Evolutionary conservation across 1,140 invertebrate genomes (phyloP).

Genomic region (Lordiphosa mommai): DNA sequence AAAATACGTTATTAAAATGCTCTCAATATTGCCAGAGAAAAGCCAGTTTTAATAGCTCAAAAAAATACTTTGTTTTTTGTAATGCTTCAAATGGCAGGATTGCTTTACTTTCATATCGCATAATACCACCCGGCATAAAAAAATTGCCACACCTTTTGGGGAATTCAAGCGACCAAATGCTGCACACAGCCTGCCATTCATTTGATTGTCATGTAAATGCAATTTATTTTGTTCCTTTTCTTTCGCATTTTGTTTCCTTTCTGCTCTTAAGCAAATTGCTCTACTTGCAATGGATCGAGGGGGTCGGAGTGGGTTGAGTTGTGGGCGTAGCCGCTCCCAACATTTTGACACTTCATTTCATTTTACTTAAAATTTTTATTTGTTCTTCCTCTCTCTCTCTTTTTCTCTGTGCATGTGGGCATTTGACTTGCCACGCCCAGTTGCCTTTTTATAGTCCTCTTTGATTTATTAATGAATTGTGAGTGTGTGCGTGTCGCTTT

Average conservation of each 20-base stretch:
- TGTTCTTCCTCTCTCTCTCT: constrained; percentile 2
- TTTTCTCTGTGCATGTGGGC: not conserved
- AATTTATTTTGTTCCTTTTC: constrained; percentile 29
- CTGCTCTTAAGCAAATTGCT: constrained; percentile 61
- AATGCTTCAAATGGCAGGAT: too few species aligned
- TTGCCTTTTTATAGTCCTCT: not conserved
- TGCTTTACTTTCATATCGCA: constrained; percentile 2
- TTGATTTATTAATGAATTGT: constrained; percentile 41
- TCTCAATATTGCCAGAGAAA: too few species aligned
- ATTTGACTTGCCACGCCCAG: not conserved
- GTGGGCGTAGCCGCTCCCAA: constrained; percentile 28
- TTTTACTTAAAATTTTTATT: constrained; percentile 41
- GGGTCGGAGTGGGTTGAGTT: constrained; percentile 17
- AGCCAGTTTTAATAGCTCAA: too few species aligned
- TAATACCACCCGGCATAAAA: constrained; percentile 30
- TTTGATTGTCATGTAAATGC: constrained; percentile 67
- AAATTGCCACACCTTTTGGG: constrained; percentile 28
- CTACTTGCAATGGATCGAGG: constrained; percentile 37
- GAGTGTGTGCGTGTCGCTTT: constrained; percentile 5
- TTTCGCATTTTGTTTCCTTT: not conserved
- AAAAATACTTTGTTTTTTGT: too few species aligned
- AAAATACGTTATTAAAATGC: too few species aligned
- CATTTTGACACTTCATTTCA: constrained; percentile 71
- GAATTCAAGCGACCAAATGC: constrained; percentile 11
- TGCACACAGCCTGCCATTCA: constrained; percentile 19